phyloP scores from a whole-genome alignment of 2,113 vertebrate genomes.

The Onychostoma macrolepis region DNA sequence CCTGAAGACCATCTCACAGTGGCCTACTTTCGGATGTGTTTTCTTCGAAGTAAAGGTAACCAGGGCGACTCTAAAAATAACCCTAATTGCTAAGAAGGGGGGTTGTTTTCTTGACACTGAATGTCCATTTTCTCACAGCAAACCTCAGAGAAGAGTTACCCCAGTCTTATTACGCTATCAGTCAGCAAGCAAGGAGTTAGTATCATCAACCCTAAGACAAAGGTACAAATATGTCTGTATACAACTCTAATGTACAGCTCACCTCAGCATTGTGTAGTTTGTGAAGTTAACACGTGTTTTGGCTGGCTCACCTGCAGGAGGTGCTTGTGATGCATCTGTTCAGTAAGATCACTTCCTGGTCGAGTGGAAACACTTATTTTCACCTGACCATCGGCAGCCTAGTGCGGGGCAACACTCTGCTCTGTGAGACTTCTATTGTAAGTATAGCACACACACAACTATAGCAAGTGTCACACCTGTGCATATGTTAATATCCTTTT shows the following conservation, averaged over 20 bases:
- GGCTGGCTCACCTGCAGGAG: constrained; percentile 74
- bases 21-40: constrained; percentile 91
- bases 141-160: constrained; percentile 86
- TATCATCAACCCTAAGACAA: constrained; percentile 85
- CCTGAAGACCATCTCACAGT: constrained; percentile 80
- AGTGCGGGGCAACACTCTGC: constrained; percentile 76
- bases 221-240: constrained; percentile 73
- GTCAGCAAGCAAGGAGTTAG: constrained; percentile 91
- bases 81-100: neutral
- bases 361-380: constrained; percentile 84
- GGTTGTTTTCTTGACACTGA: neutral
- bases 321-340: constrained; percentile 82
- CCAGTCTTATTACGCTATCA: constrained; percentile 79
- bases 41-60: constrained; percentile 94
- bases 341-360: constrained; percentile 87
- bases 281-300: constrained; percentile 7
- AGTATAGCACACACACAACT: constrained; percentile 57
- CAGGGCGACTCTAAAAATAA: neutral
- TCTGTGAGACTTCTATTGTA: constrained; percentile 91
- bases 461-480: neutral
- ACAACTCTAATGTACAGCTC: neutral
- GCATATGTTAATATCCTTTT: neutral
- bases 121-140: constrained; percentile 78
- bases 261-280: neutral
- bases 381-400: constrained; percentile 86